Evolutionary conservation across 2,888 invertebrate genomes (phyloP), one percentile per base, ranked within the genome.

Genomic region (Polymixis flavicincta): DNA sequence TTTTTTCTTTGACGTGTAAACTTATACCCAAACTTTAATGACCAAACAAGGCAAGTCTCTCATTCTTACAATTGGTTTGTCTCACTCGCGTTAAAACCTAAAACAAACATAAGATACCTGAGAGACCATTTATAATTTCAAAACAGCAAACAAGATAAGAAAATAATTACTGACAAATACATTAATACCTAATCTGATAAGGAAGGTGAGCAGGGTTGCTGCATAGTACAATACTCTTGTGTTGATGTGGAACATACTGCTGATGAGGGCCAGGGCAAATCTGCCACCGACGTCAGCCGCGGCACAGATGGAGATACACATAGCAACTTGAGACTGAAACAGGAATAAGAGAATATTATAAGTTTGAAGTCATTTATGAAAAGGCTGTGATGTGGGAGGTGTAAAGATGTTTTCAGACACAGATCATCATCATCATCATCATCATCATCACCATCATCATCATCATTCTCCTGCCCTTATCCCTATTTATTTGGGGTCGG

Each of bases 261-360:
- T 95, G 67, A 96, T 85, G 11, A 95, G n/a, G 6, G 93, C 95
- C 8, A 96, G 88, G 2, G 87, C 83, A 78, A 93, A 95, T 14
- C 96, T 92, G 0, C 96, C 95, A 2, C 93, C 91, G 0, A 96
- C 93, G 74, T 96, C 96, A 1, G 96, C 94, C 6, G 93, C 96
- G 0, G 95, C 93, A 74, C 94, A 92, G 22, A 96, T 92, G 2
- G 96, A 95, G 73, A 96, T 94, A 76, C 95, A 95, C 28, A 90
- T 89, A 4, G 96, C 95, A 19, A 96, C 94, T 88, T 94, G 90
- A 57, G 86, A 88, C 96, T 96, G 92, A 37, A 94, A 93, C 45
- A 63, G 61, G 50, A 65, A 42, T 14, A 48, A 17, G 0, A 14
- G 1, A 71, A 32, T 45, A 57, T 17, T 50, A 4, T 7, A 71